Evolutionary conservation across 2,888 invertebrate genomes (phyloP).

Genomic region (Ectemnius cavifrons): DNA sequence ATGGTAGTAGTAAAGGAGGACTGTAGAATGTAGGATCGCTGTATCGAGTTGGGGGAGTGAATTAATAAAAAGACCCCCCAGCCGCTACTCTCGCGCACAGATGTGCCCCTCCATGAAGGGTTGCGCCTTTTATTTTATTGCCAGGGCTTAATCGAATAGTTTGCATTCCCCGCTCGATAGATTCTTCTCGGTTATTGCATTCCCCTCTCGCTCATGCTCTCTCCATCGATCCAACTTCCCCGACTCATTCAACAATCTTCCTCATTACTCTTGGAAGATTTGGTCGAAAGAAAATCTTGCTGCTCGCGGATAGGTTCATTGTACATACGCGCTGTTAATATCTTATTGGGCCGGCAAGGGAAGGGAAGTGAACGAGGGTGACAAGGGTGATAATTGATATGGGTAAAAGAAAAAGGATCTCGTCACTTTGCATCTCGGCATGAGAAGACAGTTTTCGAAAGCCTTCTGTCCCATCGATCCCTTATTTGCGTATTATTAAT

Average conservation of each 20-base stretch:
- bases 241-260: too few species aligned
- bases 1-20: constrained; percentile 40
- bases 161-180: constrained; percentile 60
- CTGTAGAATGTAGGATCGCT: constrained; percentile 13
- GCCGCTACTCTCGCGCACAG: constrained; percentile 65
- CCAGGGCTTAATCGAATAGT: constrained; percentile 70
- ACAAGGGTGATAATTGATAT: constrained; percentile 11
- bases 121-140: constrained; percentile 75
- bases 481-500: not conserved
- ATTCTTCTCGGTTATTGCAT: constrained; percentile 48
- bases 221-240: too few species aligned
- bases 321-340: too few species aligned
- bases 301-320: too few species aligned
- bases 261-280: too few species aligned
- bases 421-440: constrained; percentile 38
- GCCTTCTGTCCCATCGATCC: constrained; percentile 38
- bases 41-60: constrained; percentile 71
- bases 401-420: constrained; percentile 24
- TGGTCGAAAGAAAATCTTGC: too few species aligned
- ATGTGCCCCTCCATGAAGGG: constrained; percentile 62
- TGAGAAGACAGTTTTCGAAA: constrained; percentile 41
- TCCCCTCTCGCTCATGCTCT: constrained; percentile 25
- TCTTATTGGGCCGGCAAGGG: too few species aligned
- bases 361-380: not conserved
- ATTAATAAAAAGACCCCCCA: constrained; percentile 75